Conservation (phyloP, 1,140 invertebrate species). For the Cotesia glomerata region DNA sequence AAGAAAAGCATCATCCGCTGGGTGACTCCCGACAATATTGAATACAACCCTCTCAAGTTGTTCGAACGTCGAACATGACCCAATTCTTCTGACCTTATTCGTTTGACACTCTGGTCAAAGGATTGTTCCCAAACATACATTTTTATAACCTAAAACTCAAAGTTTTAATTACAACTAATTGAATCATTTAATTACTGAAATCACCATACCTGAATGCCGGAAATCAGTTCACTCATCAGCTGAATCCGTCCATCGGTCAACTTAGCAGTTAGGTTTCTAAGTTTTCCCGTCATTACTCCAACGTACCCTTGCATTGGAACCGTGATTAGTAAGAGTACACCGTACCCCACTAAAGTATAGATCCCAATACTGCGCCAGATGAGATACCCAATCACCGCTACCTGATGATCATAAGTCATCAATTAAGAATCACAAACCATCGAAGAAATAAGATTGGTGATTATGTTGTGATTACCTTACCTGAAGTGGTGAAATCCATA, state of each 20-base stretch:
- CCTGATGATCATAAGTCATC: conserved; percentile 44
- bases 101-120: too few relatives aligned
- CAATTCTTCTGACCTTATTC: too few relatives aligned
- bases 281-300: conserved; percentile 62
- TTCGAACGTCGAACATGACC: too few relatives aligned
- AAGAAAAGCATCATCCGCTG: too few relatives aligned
- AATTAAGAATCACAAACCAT: background rate
- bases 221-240: conserved; percentile 80
- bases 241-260: conserved; percentile 76
- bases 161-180: too few relatives aligned
- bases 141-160: too few relatives aligned
- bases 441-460: too few relatives aligned
- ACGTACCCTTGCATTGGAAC: conserved; percentile 73
- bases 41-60: too few relatives aligned
- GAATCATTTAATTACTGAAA: too few relatives aligned
- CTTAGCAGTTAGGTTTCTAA: conserved; percentile 67
- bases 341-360: conserved; percentile 75
- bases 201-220: conserved; percentile 69
- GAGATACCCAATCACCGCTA: conserved; percentile 64
- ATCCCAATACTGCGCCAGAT: conserved; percentile 74
- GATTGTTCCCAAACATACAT: too few relatives aligned
- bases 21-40: too few relatives aligned
- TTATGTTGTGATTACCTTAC: conserved; percentile 27
- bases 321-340: conserved; percentile 66
- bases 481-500: conserved; percentile 59